Conservation (phyloP, 2,888 invertebrate species). For the Marronus borbonicus region DNA sequence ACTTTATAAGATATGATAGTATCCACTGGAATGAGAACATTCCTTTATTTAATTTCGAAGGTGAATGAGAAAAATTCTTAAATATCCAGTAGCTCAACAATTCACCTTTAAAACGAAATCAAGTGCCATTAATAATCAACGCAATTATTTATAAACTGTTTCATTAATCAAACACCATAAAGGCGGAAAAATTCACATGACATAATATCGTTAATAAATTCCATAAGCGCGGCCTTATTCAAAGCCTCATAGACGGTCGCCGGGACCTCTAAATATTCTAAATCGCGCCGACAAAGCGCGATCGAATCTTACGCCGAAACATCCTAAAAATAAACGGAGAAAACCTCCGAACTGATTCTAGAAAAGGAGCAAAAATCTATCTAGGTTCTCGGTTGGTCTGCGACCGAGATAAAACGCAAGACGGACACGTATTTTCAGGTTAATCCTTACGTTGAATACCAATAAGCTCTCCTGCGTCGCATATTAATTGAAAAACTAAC, state of each 20-base stretch:
- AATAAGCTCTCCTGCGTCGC: slow-evolving; percentile 14
- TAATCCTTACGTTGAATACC: slow-evolving; percentile 23
- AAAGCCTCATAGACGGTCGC: not conserved
- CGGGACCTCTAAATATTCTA: slow-evolving; percentile 15
- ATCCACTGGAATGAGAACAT: too few relatives aligned
- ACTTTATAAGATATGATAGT: too few relatives aligned
- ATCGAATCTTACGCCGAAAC: slow-evolving; percentile 3
- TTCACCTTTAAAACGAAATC: too few relatives aligned
- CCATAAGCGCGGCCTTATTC: not conserved
- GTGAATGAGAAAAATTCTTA: too few relatives aligned
- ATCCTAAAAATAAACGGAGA: slow-evolving; percentile 1
- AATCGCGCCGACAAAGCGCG: slow-evolving; percentile 28
- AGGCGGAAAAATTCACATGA: not conserved
- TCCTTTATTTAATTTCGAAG: too few relatives aligned
- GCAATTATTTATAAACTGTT: not conserved
- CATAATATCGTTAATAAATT: slow-evolving; percentile 11
- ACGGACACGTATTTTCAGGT: slow-evolving; percentile 26
- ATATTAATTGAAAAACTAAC: slow-evolving; percentile 28
- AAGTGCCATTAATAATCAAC: not conserved
- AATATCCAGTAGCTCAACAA: too few relatives aligned
- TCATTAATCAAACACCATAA: not conserved
- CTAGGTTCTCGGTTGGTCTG: not conserved
- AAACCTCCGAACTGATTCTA: not conserved
- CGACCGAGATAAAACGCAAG: slow-evolving; percentile 18
- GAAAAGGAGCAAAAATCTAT: slow-evolving; percentile 6